Conservation (phyloP, 2,797 vertebrate species). For the Acomys russatus region DNA sequence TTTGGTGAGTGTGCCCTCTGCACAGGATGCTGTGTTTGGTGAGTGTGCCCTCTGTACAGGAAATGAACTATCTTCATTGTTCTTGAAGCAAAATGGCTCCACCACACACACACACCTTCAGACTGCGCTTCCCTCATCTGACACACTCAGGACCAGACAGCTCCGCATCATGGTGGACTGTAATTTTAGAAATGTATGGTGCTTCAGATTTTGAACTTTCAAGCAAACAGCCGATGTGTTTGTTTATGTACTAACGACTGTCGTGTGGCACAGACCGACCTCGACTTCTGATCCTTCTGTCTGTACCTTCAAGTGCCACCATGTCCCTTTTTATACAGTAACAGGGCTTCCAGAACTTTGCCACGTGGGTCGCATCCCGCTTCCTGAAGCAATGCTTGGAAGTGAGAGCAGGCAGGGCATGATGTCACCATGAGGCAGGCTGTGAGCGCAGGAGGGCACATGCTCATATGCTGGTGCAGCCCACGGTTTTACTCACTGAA, state of each 20-base stretch:
- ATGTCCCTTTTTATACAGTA: not conserved
- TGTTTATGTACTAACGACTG: not conserved
- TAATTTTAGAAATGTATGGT: not conserved
- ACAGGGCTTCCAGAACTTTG: not conserved
- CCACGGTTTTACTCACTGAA: not conserved
- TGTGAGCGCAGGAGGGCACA: not conserved
- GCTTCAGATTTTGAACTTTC: not conserved
- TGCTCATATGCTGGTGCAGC: fast-evolving
- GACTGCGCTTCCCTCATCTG: not conserved
- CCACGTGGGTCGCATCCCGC: not conserved
- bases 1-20: no score
- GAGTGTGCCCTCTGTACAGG: no score
- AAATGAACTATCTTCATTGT: not conserved
- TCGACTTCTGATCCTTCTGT: not conserved
- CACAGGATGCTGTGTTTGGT: no score
- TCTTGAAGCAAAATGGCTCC: not conserved
- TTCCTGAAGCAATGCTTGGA: not conserved
- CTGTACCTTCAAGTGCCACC: not conserved
- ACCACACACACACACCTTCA: not conserved
- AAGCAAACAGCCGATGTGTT: no score
- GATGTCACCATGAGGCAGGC: not conserved
- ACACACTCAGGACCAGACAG: no score
- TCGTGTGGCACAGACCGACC: not conserved
- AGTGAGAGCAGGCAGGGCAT: not conserved
- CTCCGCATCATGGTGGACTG: not conserved